Base-by-base conservation (phyloP, 2,797 vertebrate genomes). In the Gouania willdenowi region DNA sequence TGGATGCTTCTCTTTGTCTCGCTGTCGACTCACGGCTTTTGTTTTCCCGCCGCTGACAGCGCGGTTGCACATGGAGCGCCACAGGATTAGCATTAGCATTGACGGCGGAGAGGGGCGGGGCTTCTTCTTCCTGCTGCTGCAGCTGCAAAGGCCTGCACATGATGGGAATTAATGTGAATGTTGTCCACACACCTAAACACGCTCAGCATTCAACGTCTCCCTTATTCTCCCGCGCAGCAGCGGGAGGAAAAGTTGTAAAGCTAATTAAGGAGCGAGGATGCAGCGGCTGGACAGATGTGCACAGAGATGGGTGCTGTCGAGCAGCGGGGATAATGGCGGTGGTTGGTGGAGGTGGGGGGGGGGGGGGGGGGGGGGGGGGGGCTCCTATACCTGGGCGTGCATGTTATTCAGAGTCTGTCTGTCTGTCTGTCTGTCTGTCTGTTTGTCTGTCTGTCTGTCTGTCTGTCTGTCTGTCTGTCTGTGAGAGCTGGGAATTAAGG, bases 341-440 rank as follows among this genome's bases (percentile, higher is more conserved):
- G 79, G 66, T 71, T 29, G 61, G 66, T 64, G 74, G 71, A 56
- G 71, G 63, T 73, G 70, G 65, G 64, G 61, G 66, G 71, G 15
- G 47, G 62, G n/a, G n/a, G n/a, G n/a, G 68, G 57, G 58, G 64
- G 72, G 76, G 68, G 74, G 66, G 66, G 71, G 71, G 63, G 71
- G 66, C 63, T 74, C 61, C 63, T 58, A 63, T 79, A 83, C 81
- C 79, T 84, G 77, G 76, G 75, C 65, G 61, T 79, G 77, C 79
- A 82, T 84, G 79, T 82, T 84, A 85, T 84, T 81, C 68, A 84
- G 79, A 84, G 79, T 6, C 30, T 9, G 59, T 41, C 76, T 70
- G 71, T 75, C 75, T 77, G 73, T 25, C 15, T n/a, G n/a, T n/a
- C n/a, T n/a, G n/a, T n/a, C n/a, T n/a, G n/a, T n/a, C n/a, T n/a